Conservation (phyloP, 2,113 vertebrate genomes). For the Turdus rufiventris region DNA sequence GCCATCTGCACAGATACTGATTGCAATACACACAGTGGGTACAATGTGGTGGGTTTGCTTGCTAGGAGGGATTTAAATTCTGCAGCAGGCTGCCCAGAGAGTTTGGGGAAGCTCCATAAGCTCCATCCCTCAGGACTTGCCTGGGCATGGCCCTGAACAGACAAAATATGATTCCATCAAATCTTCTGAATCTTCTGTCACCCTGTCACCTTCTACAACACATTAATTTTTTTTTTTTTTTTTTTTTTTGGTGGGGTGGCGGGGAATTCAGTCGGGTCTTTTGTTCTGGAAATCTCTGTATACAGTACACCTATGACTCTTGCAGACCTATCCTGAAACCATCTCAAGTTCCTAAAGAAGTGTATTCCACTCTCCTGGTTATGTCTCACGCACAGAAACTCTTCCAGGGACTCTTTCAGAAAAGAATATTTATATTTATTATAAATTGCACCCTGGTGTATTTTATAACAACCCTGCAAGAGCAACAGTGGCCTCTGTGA, state of each 20-base stretch:
- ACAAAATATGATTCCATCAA: neutral
- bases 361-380: fast-evolving
- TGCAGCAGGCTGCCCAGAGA: neutral
- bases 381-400: neutral
- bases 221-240: no score
- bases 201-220: neutral
- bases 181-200: no score
- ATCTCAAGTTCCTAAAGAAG: neutral
- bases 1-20: neutral
- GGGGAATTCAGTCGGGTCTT: neutral
- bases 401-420: neutral
- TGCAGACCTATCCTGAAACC: neutral
- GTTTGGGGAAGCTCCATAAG: neutral
- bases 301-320: neutral
- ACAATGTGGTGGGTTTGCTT: fast-evolving
- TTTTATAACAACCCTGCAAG: neutral
- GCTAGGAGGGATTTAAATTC: neutral
- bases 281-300: neutral
- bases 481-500: neutral
- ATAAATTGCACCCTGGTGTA: no score
- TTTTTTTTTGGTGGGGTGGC: no score
- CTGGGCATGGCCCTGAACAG: neutral
- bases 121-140: neutral
- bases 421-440: neutral
- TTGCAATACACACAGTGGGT: neutral